These are phyloP conservation scores for Blennius ocellaris DNA, from an alignment of 2,113 vertebrate species.

Conservation along the genomic window DNA sequence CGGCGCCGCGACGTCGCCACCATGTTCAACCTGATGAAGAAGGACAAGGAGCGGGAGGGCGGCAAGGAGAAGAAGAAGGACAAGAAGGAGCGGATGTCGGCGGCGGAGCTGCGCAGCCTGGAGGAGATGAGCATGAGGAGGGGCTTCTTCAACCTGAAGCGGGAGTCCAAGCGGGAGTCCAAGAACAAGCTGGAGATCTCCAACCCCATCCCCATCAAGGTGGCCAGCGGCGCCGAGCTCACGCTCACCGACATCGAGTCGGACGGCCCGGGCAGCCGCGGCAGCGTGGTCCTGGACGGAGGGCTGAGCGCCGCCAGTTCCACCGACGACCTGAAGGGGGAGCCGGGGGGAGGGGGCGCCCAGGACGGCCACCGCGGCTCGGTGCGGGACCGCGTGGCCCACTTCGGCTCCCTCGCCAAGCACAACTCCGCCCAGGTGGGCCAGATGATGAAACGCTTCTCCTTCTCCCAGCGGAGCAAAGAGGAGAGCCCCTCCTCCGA, in stretches of 20 bases:
- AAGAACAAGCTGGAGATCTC: constrained; percentile 94
- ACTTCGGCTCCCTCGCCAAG: constrained; percentile 90
- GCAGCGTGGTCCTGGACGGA: constrained; percentile 90
- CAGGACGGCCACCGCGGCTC: constrained; percentile 85
- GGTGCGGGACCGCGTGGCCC: constrained; percentile 89
- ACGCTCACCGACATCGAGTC: constrained; percentile 91
- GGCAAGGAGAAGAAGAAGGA: constrained; percentile 93
- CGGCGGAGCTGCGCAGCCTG: constrained; percentile 92
- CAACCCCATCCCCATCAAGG: constrained; percentile 95
- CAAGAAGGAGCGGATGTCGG: constrained; percentile 96
- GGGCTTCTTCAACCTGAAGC: constrained; percentile 95
- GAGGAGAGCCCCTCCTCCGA: constrained; percentile 92
- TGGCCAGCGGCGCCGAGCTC: constrained; percentile 90
- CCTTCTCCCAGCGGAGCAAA: constrained; percentile 93
- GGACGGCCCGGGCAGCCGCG: constrained; percentile 86
- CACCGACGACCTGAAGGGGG: constrained; percentile 88
- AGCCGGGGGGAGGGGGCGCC: constrained; percentile 59
- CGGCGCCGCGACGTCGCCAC: constrained; percentile 25
- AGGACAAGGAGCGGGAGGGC: constrained; percentile 88
- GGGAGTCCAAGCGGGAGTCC: constrained; percentile 90
- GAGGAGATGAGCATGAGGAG: constrained; percentile 96
- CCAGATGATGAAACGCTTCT: constrained; percentile 90
- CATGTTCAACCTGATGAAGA: constrained; percentile 94
- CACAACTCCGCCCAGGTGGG: constrained; percentile 90
- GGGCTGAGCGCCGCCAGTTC: constrained; percentile 91